Evolutionary conservation across 1,140 invertebrate species (phyloP).

Genomic region (Dolichoris vasculosae): DNA sequence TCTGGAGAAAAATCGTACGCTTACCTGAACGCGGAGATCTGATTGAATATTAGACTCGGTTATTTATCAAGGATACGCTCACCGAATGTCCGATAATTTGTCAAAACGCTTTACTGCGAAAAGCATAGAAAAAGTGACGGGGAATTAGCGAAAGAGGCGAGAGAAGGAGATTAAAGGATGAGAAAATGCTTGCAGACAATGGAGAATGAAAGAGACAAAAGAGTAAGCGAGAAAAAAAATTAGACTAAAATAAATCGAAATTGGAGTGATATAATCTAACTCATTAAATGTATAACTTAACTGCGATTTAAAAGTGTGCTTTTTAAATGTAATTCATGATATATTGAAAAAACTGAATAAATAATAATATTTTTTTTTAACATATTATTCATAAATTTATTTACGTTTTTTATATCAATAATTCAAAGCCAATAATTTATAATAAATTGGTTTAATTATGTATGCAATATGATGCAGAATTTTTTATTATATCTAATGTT

Average conservation of each 20-base stretch:
- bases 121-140: slow-evolving; percentile 32
- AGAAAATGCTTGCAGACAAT: slow-evolving; percentile 18
- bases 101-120: slow-evolving; percentile 16
- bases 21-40: slow-evolving; percentile 50
- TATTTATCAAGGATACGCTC: slow-evolving; percentile 67
- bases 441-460: too few relatives aligned
- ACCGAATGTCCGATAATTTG: slow-evolving; percentile 68
- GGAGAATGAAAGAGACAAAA: not conserved
- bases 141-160: slow-evolving; percentile 45
- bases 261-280: not conserved
- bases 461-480: too few relatives aligned
- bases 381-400: too few relatives aligned
- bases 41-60: slow-evolving; percentile 72
- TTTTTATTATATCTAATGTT: too few relatives aligned
- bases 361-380: too few relatives aligned
- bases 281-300: not conserved
- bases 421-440: too few relatives aligned
- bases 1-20: not conserved
- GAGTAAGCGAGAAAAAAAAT: not conserved
- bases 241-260: not conserved
- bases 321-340: not conserved
- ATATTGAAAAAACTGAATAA: too few relatives aligned
- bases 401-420: too few relatives aligned
- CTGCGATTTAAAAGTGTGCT: not conserved
- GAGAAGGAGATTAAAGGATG: not conserved